Evolutionary conservation across 2,113 vertebrate genomes (phyloP).

Genomic region (Hypocryptadius cinnamomeus): DNA sequence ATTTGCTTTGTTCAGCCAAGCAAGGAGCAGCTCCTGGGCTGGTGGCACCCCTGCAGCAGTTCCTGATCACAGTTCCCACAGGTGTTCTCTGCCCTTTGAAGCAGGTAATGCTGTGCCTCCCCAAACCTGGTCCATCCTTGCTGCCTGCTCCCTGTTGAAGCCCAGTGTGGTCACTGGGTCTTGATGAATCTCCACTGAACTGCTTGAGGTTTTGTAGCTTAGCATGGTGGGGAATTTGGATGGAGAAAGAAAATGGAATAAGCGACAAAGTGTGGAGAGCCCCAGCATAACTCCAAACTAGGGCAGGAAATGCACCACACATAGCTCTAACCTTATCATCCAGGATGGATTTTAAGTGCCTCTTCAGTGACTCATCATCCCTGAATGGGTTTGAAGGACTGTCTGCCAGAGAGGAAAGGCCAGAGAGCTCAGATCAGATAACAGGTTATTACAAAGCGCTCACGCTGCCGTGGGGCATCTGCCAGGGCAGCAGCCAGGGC

Average conservation of each 20-base stretch:
- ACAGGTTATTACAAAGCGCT: neutral
- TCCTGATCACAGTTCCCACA: rapidly evolving
- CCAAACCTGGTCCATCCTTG: neutral
- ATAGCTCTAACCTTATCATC: neutral
- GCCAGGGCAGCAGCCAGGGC: neutral
- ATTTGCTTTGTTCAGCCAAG: neutral
- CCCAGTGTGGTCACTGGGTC: neutral
- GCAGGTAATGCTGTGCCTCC: rapidly evolving
- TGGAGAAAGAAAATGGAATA: neutral
- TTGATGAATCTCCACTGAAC: neutral
- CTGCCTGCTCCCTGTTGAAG: neutral
- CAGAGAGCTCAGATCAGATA: neutral
- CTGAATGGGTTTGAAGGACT: constrained; percentile 17
- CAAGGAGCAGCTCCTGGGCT: neutral
- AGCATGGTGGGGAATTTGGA: neutral
- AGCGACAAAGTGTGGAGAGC: neutral
- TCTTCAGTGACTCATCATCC: constrained; percentile 42
- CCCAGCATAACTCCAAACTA: neutral
- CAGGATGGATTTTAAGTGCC: constrained; percentile 37
- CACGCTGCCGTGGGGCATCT: rapidly evolving
- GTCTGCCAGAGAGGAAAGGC: neutral
- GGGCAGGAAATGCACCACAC: neutral
- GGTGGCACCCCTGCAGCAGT: neutral
- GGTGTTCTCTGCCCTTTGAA: neutral
- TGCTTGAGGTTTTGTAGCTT: neutral